Conservation (phyloP, 2,888 invertebrate genomes). For the Drosophila cracens region DNA sequence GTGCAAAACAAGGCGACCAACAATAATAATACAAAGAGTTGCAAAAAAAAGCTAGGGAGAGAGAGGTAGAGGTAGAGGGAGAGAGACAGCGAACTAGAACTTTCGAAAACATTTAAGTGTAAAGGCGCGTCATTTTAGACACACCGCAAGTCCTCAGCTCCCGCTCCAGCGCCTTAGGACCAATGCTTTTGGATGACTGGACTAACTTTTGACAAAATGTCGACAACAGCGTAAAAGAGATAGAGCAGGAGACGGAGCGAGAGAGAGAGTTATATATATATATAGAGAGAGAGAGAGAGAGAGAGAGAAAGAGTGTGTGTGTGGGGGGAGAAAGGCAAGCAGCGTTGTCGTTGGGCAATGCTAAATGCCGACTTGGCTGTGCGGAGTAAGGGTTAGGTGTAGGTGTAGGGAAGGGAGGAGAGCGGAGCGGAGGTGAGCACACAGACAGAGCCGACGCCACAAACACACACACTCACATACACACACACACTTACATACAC, state of each 20-base stretch:
- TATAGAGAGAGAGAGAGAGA: neutral
- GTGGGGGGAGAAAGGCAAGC: neutral
- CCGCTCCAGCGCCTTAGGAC: neutral
- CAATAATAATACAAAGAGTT: slow-evolving; percentile 41
- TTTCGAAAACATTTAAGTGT: slow-evolving; percentile 71
- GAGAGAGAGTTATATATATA: neutral
- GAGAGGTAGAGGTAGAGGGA: neutral
- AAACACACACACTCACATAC: slow-evolving; percentile 38
- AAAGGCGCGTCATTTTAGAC: slow-evolving; percentile 77
- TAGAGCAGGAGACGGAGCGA: neutral
- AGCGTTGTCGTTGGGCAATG: slow-evolving; percentile 13
- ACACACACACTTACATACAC: slow-evolving; percentile 55
- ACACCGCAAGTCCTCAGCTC: slow-evolving; percentile 55
- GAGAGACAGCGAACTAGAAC: slow-evolving; percentile 12
- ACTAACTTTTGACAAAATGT: slow-evolving; percentile 78
- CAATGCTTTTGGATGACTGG: slow-evolving; percentile 58
- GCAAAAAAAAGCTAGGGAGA: neutral
- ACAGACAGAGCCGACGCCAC: slow-evolving; percentile 45
- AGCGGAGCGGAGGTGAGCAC: neutral
- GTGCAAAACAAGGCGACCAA: slow-evolving; percentile 69
- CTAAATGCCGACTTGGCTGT: slow-evolving; percentile 29
- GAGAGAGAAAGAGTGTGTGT: neutral
- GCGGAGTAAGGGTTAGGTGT: neutral
- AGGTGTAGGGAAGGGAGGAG: neutral
- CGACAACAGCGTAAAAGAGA: slow-evolving; percentile 37